Evolutionary conservation across 1,140 invertebrate species (phyloP).

Genomic region (Drosophila pruinosa): DNA sequence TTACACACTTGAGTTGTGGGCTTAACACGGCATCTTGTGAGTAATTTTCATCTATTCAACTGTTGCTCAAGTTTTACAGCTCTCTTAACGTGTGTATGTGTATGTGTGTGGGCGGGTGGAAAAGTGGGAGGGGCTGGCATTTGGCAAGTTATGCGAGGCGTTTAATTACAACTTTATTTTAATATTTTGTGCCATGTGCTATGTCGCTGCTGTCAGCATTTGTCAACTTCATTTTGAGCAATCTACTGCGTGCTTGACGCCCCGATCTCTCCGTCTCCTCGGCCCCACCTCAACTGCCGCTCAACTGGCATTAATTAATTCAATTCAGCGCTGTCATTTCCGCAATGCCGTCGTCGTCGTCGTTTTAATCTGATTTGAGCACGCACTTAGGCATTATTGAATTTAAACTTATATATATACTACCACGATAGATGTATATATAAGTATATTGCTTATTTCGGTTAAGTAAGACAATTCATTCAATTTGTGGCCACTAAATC

Average conservation of each 20-base stretch:
- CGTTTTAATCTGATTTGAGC: slow-evolving; percentile 74
- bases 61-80: slow-evolving; percentile 55
- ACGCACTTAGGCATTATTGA: slow-evolving; percentile 72
- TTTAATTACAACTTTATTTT: slow-evolving; percentile 81
- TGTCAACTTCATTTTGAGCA: slow-evolving; percentile 42
- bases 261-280: neutral
- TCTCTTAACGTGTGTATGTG: slow-evolving; percentile 13
- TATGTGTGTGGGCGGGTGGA: slow-evolving; percentile 1
- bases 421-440: slow-evolving; percentile 12
- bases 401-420: slow-evolving; percentile 61
- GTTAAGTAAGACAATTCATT: slow-evolving; percentile 81
- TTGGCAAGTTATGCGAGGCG: slow-evolving; percentile 54
- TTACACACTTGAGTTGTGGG: slow-evolving; percentile 11
- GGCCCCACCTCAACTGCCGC: neutral
- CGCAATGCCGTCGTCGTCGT: slow-evolving; percentile 30
- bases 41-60: slow-evolving; percentile 74
- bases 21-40: slow-evolving; percentile 55
- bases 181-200: slow-evolving; percentile 65
- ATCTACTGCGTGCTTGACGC: neutral
- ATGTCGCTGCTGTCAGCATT: slow-evolving; percentile 52
- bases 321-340: slow-evolving; percentile 76
- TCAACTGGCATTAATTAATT: slow-evolving; percentile 74
- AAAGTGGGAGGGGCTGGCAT: slow-evolving; percentile 11
- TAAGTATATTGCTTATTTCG: slow-evolving; percentile 72
- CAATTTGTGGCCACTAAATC: slow-evolving; percentile 81